phyloP scores from a whole-genome alignment of 92 coral and sea anemone species.

The Montipora capitata region DNA sequence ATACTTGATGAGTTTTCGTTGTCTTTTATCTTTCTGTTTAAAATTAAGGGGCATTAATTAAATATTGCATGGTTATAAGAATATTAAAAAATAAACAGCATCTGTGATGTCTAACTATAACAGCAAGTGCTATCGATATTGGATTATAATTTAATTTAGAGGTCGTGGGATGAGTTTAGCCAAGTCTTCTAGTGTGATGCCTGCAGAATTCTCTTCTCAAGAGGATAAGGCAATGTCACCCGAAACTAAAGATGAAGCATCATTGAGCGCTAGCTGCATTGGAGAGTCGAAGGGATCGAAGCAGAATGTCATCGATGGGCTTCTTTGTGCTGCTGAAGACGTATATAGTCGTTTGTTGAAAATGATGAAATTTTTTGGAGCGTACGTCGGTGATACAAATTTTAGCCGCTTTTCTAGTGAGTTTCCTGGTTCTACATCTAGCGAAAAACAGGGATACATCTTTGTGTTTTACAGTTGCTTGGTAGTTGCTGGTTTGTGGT shows the following conservation, averaged over 20 bases:
- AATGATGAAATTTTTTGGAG: constrained; percentile 9
- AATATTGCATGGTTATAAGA: no score
- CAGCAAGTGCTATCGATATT: no score
- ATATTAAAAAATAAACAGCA: no score
- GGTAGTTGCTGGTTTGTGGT: constrained; percentile 2
- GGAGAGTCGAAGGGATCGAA: background rate
- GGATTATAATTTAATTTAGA: no score
- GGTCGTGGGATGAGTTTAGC: background rate
- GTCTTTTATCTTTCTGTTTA: no score
- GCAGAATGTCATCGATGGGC: background rate
- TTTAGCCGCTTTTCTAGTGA: background rate
- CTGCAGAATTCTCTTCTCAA: background rate
- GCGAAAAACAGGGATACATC: background rate
- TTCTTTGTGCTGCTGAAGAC: background rate
- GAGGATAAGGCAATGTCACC: background rate
- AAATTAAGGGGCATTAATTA: no score
- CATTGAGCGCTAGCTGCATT: background rate
- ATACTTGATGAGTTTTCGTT: no score
- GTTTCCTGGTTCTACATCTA: background rate
- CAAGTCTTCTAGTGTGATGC: background rate
- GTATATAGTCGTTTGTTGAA: constrained; percentile 7
- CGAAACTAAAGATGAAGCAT: background rate
- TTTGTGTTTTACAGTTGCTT: background rate
- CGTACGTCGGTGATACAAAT: background rate
- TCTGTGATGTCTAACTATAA: no score